These are phyloP conservation scores for Gymnobelideus leadbeateri DNA, from an alignment of 2,113 vertebrate species.

Conservation along the genomic window DNA sequence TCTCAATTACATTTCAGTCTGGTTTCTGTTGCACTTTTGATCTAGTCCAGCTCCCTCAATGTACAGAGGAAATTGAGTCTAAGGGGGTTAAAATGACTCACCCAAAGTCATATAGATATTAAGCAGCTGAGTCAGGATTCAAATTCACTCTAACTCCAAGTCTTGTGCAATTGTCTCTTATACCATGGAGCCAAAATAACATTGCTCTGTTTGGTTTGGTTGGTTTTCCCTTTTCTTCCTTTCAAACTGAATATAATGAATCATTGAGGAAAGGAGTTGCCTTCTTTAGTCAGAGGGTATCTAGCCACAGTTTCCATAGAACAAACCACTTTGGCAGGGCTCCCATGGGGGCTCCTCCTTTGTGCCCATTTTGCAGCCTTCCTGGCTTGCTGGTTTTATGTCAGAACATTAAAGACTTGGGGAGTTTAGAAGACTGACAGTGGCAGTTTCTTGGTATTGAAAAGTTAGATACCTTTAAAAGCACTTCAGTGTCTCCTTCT, in stretches of 20 bases:
- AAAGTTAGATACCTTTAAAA: background rate
- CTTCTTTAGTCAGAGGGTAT: background rate
- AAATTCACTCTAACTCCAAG: background rate
- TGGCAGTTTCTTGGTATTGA: background rate
- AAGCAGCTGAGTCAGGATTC: background rate
- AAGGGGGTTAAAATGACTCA: background rate
- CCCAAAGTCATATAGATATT: background rate
- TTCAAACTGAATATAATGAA: background rate
- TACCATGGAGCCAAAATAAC: no score
- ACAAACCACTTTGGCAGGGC: background rate
- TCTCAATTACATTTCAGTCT: background rate
- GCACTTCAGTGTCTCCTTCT: background rate
- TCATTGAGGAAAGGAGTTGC: background rate
- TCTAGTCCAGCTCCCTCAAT: background rate
- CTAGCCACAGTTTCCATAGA: background rate
- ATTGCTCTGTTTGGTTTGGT: no score
- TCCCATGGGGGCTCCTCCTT: background rate
- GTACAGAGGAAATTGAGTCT: background rate
- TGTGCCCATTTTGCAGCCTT: background rate
- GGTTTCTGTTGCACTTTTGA: background rate
- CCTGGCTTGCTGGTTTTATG: background rate
- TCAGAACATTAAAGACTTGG: background rate
- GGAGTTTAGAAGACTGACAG: background rate
- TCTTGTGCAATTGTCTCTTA: background rate
- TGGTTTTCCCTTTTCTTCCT: background rate